Conservation (phyloP, 2,888 invertebrate genomes). For the Ichneumoninae sp. region DNA sequence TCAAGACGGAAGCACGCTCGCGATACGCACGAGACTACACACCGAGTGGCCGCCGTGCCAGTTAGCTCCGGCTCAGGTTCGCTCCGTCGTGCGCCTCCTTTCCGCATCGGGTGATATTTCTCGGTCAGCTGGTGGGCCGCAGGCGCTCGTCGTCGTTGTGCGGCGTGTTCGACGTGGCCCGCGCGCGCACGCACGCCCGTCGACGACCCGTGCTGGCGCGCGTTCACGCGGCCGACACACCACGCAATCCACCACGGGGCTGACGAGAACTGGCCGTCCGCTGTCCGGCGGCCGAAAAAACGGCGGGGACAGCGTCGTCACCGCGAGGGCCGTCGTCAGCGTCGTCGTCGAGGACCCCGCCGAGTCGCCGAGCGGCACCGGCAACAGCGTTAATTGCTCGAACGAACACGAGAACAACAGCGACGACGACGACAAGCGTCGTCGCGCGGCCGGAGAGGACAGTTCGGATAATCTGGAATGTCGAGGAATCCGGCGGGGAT, state of each 20-base stretch:
- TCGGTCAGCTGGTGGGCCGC: constrained; percentile 44
- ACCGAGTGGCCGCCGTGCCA: neutral
- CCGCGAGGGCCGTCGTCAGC: constrained; percentile 8
- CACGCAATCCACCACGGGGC: constrained; percentile 56
- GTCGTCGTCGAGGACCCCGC: constrained; percentile 33
- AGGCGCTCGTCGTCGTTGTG: constrained; percentile 47
- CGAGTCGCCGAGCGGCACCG: constrained; percentile 15
- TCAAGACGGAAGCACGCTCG: constrained; percentile 8
- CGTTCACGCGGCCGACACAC: constrained; percentile 56
- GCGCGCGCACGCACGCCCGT: constrained; percentile 6
- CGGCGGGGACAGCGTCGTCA: constrained; percentile 35
- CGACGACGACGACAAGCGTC: constrained; percentile 57
- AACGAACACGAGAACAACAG: constrained; percentile 54
- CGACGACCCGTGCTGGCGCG: constrained; percentile 55
- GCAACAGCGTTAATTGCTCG: constrained; percentile 40
- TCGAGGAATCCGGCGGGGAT: constrained; percentile 36
- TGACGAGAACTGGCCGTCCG: constrained; percentile 55
- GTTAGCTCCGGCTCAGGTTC: neutral
- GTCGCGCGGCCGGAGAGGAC: neutral
- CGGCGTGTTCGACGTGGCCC: constrained; percentile 18
- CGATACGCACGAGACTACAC: constrained; percentile 6
- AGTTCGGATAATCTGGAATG: neutral
- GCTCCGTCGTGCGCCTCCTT: constrained; percentile 17
- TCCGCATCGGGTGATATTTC: constrained; percentile 14
- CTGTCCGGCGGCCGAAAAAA: constrained; percentile 52